Evolutionary conservation across 2,113 vertebrate genomes (phyloP), one percentile per base, ranked within the genome.

Genomic region (Ammodramus savannarum): DNA sequence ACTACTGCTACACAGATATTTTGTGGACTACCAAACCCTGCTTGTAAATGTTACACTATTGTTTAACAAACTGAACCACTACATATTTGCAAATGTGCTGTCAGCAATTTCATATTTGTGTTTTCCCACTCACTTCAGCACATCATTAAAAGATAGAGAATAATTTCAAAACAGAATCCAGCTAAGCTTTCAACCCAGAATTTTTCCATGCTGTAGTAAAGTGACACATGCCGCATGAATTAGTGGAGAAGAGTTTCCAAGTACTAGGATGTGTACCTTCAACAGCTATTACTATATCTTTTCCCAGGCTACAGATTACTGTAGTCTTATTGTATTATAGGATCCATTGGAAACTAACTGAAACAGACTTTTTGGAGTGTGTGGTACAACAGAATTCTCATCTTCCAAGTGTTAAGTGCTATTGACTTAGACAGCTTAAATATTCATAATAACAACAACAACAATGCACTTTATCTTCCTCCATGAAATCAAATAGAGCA

Each of bases 251-350:
- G 65, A 75, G 43, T 81, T 88, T 85, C 51, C 36, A 36, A 85
- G 52, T 32, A 82, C 52, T 15, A 65, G 95, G 81, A 89, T 91
- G 85, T 14, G 12, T 91, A 95, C 68, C 85, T 91, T 96, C 85
- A 95, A 84, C 82, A 80, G 19, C 63, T 62, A 36, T 21, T 18
- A 18, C 39, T 49, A 13, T 5, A 7, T 36, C 63, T 88, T 46
- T 88, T 84, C n/a, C 39, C 65, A 84, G 29, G 20, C 46, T 94
- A 58, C 58, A 76, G 52, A 75, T 67, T 59, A 75, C 61, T 61
- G 52, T 46, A 87, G 57, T 32, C 63, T 87, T 85, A 51, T 48
- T 89, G 57, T 67, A 22, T 61, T 54, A 29, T 17, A 73, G 48
- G 63, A 62, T 73, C 54, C 38, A 25, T 6, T 73, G 46, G 34